Conservation (phyloP, 2,113 vertebrate species). For the Blennius ocellaris region DNA sequence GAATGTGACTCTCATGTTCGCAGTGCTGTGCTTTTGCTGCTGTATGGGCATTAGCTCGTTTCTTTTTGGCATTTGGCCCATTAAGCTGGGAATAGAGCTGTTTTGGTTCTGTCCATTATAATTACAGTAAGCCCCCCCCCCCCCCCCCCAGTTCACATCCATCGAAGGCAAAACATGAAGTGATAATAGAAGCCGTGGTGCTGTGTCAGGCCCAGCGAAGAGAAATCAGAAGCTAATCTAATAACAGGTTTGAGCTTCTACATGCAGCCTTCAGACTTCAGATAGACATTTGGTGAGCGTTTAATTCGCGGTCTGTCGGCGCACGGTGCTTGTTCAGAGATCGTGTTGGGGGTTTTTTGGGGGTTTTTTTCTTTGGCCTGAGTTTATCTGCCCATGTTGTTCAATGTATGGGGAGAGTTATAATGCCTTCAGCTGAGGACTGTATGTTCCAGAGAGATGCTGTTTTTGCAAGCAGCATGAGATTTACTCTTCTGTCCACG, state of each 20-base stretch:
- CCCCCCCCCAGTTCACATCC: conserved; percentile 24
- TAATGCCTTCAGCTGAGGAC: conserved; percentile 41
- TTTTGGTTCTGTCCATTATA: conserved; percentile 57
- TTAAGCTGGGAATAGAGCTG: conserved; percentile 51
- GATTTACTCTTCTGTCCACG: conserved; percentile 53
- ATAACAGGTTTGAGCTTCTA: conserved; percentile 45
- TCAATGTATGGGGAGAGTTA: neutral
- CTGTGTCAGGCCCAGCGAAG: conserved; percentile 46
- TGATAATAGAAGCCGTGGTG: conserved; percentile 51
- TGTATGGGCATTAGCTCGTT: conserved; percentile 25
- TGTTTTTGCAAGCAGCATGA: conserved; percentile 64
- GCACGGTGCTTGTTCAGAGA: conserved; percentile 6
- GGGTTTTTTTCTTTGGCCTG: conserved; percentile 1
- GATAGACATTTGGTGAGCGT: conserved; percentile 27
- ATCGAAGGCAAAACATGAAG: conserved; percentile 47
- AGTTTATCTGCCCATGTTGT: conserved; percentile 19
- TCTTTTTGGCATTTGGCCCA: conserved; percentile 44
- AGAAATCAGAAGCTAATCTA: conserved; percentile 68
- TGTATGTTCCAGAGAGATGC: conserved; percentile 24
- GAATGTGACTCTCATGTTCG: neutral
- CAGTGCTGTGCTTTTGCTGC: conserved; percentile 7
- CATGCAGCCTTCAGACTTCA: conserved; percentile 35
- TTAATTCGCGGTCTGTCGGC: conserved; percentile 21
- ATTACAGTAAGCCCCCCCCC: conserved; percentile 36
- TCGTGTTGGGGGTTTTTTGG: neutral